phyloP scores from a whole-genome alignment of 2,113 vertebrate genomes.

The Proterorhinus semilunaris region DNA sequence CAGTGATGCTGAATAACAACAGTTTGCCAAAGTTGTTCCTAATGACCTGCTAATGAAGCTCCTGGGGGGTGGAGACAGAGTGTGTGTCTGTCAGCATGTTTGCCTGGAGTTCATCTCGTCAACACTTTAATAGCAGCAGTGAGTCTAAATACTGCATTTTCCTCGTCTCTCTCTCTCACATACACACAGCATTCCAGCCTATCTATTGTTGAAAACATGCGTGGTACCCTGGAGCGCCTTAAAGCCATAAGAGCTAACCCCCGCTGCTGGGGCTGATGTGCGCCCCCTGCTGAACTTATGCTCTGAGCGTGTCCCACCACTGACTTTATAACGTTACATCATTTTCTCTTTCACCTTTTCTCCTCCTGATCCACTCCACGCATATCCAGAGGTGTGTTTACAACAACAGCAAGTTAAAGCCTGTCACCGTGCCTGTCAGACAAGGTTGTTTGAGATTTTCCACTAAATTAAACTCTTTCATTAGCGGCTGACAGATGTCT shows the following conservation, averaged over 20 bases:
- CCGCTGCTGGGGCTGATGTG: slow-evolving; percentile 47
- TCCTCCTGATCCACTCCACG: slow-evolving; percentile 21
- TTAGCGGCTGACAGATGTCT: slow-evolving; percentile 74
- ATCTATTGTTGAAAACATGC: slow-evolving; percentile 60
- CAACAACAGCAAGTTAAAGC: slow-evolving; percentile 58
- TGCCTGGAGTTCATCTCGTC: slow-evolving; percentile 45
- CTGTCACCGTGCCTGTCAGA: slow-evolving; percentile 63
- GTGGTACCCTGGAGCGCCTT: slow-evolving; percentile 55
- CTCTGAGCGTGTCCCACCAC: slow-evolving; percentile 33
- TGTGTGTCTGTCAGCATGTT: slow-evolving; percentile 33
- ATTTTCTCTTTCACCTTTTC: slow-evolving; percentile 7
- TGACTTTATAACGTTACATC: slow-evolving; percentile 44
- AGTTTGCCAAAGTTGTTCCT: slow-evolving; percentile 47
- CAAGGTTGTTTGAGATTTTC: slow-evolving; percentile 74
- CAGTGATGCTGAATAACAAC: slow-evolving; percentile 38
- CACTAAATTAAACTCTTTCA: slow-evolving; percentile 77
- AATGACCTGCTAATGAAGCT: slow-evolving; percentile 66
- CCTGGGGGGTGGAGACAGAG: slow-evolving; percentile 40
- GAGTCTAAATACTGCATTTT: slow-evolving; percentile 28
- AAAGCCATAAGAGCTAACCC: slow-evolving; percentile 55
- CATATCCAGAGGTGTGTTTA: slow-evolving; percentile 26
- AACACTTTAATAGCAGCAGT: slow-evolving; percentile 40
- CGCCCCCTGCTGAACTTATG: slow-evolving; percentile 35
- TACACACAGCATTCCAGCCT: slow-evolving; percentile 31
- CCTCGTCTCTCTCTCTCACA: slow-evolving; percentile 15